Conservation (phyloP, 2,888 invertebrate genomes). For the Synanthedon myopaeformis region DNA sequence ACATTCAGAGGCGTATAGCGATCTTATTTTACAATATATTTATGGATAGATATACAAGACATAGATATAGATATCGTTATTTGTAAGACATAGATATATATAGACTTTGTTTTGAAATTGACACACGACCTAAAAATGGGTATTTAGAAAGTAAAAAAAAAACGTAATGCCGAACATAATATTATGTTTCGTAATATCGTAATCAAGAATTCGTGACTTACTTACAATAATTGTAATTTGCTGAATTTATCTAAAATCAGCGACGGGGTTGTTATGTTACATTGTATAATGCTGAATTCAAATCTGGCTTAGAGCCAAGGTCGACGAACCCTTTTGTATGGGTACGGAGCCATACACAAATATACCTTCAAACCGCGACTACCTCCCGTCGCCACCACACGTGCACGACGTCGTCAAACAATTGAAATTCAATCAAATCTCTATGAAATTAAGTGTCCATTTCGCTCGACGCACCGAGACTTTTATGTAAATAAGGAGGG, state of each 20-base stretch:
- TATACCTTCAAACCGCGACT: constrained; percentile 3
- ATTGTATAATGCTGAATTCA: constrained; percentile 4
- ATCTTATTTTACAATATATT: no score
- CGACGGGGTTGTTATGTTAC: not conserved
- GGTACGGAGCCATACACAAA: constrained; percentile 8
- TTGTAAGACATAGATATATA: no score
- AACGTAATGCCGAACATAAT: not conserved
- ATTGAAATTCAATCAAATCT: constrained; percentile 28
- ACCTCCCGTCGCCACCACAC: constrained; percentile 10
- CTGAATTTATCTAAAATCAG: not conserved
- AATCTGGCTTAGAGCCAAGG: constrained; percentile 58
- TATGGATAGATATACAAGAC: no score
- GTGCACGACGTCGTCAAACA: constrained; percentile 16
- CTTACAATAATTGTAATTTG: not conserved
- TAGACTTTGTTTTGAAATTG: no score
- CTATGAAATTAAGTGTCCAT: constrained; percentile 27
- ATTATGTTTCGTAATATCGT: not conserved
- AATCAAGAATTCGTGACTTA: not conserved
- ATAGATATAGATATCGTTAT: no score
- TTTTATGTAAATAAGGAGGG: constrained; percentile 50
- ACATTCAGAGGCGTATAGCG: no score
- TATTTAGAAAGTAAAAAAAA: no score
- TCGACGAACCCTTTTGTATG: constrained; percentile 54
- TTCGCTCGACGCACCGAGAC: constrained; percentile 16
- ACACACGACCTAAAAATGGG: no score